These are phyloP conservation scores for Chaetoderma sp. DNA, from an alignment of 2,888 invertebrate genomes.

Conservation along the genomic window DNA sequence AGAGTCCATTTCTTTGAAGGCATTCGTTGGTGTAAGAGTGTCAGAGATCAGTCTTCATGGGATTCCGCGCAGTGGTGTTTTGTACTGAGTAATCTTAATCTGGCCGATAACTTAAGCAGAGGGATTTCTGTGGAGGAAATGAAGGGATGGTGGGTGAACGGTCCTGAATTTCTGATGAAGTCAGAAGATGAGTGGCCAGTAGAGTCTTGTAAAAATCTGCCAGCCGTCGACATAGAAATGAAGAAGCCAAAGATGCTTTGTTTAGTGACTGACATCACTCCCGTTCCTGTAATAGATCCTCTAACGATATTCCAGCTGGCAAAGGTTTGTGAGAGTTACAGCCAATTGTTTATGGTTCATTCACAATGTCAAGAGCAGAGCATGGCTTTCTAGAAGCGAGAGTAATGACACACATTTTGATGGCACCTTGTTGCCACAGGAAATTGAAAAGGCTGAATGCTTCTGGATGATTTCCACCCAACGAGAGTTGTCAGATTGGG, in stretches of 20 bases:
- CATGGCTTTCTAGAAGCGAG: too few species aligned
- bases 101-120: slow-evolving; percentile 9
- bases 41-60: slow-evolving; percentile 9
- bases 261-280: too few species aligned
- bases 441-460: not conserved
- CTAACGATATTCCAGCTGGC: not conserved
- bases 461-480: slow-evolving; percentile 4
- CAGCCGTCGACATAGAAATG: too few species aligned
- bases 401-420: too few species aligned
- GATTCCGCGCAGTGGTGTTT: slow-evolving; percentile 1
- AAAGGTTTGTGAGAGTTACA: not conserved
- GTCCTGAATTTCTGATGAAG: not conserved
- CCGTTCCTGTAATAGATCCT: too few species aligned
- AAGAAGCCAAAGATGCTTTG: too few species aligned
- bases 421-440: not conserved
- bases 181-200: not conserved
- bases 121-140: too few species aligned
- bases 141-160: not conserved
- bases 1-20: not conserved
- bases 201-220: too few species aligned
- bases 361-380: not conserved
- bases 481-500: not conserved
- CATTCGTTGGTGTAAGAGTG: slow-evolving; percentile 4
- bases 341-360: not conserved
- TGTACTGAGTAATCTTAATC: slow-evolving; percentile 2